Percentiles rank a stretch among this genome's conserved stretches.
Evolutionary conservation across 2,113 vertebrate genomes (phyloP).

Genomic region (Phyllostomus discolor): DNA sequence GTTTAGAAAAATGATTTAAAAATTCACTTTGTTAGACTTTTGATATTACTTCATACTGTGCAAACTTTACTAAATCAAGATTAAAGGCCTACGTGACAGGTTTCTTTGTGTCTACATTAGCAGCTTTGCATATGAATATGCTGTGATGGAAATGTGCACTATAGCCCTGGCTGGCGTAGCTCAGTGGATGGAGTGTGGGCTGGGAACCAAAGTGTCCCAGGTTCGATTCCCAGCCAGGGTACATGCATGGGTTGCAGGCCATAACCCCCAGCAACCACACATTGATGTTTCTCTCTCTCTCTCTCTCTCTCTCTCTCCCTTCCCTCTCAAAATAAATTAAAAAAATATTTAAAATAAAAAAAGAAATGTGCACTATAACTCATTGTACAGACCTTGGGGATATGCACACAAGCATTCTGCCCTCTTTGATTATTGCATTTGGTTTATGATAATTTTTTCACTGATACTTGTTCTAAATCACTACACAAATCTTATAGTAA

Average conservation of each 20-base stretch:
- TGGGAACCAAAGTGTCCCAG: too few relatives aligned
- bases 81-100: constrained; percentile 49
- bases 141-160: background rate
- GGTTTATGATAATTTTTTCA: constrained; percentile 48
- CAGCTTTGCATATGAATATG: constrained; percentile 26
- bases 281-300: too few relatives aligned
- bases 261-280: too few relatives aligned
- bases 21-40: constrained; percentile 79
- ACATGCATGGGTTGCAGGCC: too few relatives aligned
- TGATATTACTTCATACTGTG: constrained; percentile 78
- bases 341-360: too few relatives aligned
- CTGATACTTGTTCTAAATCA: constrained; percentile 56
- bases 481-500: constrained; percentile 57
- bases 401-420: constrained; percentile 40
- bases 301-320: too few relatives aligned
- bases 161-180: too few relatives aligned
- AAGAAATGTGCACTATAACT: background rate
- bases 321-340: too few relatives aligned
- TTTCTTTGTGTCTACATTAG: constrained; percentile 56
- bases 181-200: too few relatives aligned
- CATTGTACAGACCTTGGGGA: constrained; percentile 50
- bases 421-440: constrained; percentile 48
- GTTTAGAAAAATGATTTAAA: constrained; percentile 64
- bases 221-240: too few relatives aligned
- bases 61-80: constrained; percentile 69